Conservation (phyloP, 64 coral and sea anemone species). For the Hydrozoanthus tunicans region DNA sequence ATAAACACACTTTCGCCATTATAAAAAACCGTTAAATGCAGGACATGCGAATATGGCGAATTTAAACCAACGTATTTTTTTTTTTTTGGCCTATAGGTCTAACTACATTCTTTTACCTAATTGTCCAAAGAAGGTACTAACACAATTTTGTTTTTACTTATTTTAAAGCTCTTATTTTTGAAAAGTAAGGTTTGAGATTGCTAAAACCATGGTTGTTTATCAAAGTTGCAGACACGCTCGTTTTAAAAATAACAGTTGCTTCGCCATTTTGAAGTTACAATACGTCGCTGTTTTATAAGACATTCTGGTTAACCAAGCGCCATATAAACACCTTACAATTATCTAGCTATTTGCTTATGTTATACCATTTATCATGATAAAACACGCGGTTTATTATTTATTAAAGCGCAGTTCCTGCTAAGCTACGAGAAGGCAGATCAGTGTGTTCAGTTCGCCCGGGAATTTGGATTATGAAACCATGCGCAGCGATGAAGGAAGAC, state of each 20-base stretch:
- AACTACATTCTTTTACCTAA: background rate
- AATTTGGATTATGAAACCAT: background rate
- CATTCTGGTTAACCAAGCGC: slow-evolving; percentile 24
- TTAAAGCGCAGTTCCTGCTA: background rate
- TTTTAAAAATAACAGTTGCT: background rate
- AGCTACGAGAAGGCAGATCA: background rate
- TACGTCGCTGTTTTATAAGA: background rate
- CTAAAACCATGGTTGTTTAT: background rate
- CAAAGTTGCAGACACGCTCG: background rate
- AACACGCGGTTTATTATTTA: background rate
- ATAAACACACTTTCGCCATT: slow-evolving; percentile 19
- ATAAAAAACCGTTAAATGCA: background rate
- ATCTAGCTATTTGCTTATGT: slow-evolving; percentile 27
- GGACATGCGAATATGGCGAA: background rate
- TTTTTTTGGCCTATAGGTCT: background rate
- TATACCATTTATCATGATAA: background rate
- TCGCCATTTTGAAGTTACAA: slow-evolving; percentile 29
- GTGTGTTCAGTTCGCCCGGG: background rate
- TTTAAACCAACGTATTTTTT: background rate
- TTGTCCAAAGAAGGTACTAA: too few relatives aligned
- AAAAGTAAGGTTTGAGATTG: background rate
- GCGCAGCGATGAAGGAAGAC: too few relatives aligned
- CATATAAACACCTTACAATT: slow-evolving; percentile 30
- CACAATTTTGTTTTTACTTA: too few relatives aligned
- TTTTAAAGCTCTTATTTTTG: too few relatives aligned